These are phyloP conservation scores for Catalaphyllia jardinei DNA, from an alignment of 64 coral and sea anemone genomes.

Conservation along the genomic window DNA sequence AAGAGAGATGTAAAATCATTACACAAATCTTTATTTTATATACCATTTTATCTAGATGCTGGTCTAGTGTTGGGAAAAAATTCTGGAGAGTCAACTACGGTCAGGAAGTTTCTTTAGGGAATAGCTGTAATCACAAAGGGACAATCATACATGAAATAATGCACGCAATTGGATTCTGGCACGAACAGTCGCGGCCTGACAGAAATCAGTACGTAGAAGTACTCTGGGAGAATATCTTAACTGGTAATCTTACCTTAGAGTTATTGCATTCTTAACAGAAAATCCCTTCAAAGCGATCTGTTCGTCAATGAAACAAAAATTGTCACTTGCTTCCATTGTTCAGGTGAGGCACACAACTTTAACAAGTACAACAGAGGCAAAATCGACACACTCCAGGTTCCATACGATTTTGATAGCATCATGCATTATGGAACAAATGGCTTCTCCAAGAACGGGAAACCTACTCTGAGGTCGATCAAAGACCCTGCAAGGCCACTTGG, in stretches of 20 bases:
- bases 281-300: background rate
- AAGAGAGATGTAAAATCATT: too few relatives aligned
- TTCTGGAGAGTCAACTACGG: conserved; percentile 58
- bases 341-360: conserved; percentile 67
- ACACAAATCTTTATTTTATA: too few relatives aligned
- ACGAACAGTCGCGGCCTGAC: conserved; percentile 73
- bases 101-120: conserved; percentile 72
- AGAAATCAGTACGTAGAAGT: conserved; percentile 77
- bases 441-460: conserved; percentile 74
- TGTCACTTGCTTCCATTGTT: background rate
- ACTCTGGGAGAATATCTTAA: conserved; percentile 78
- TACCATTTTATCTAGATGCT: background rate
- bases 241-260: conserved; percentile 6
- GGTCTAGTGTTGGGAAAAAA: conserved; percentile 71
- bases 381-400: conserved; percentile 63
- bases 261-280: background rate
- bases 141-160: conserved; percentile 83
- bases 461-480: conserved; percentile 60
- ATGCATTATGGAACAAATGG: conserved; percentile 75
- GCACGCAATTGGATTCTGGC: conserved; percentile 88
- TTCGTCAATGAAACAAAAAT: too few relatives aligned
- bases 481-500: conserved; percentile 59
- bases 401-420: conserved; percentile 78
- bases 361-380: conserved; percentile 62
- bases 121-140: conserved; percentile 58